Base-by-base conservation (phyloP, 2,888 invertebrate species). In the Spisula solida region DNA sequence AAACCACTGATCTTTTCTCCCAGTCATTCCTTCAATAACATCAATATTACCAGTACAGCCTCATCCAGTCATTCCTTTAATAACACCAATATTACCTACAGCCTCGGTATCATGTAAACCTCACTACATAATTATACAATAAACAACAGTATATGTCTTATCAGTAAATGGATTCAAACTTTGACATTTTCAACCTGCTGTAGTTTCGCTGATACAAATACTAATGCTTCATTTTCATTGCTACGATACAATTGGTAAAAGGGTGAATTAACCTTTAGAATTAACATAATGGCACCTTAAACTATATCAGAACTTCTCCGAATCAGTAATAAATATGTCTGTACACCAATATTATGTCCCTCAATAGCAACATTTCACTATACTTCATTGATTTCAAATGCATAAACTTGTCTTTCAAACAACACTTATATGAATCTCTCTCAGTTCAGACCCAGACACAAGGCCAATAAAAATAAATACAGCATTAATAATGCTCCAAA, bases 341-440 rank as follows among this genome's bases (percentile, higher is more conserved):
- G 75, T 75, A 75, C 31, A 31, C 75, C 34, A 75, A 75, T 75
- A 75, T 34, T 75, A 75, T 75, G 75, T 75, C 75, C 31, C 75
- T 75, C 75, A 31, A 16, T 34, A 34, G 75, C 5, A 31, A 75
- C 12, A 14, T 75, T 34, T 75, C 75, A 12, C 34, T 25, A 14
- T 75, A 75, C 14, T 75, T 75, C 75, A 75, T 75, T 75, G 75
- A 75, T 75, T 75, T 75, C 75, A 75, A 75, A 31, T 31, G 31
- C 75, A 75, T 75, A 34, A 75, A 75, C 75, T 75, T 75, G 75
- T 75, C 75, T 75, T 75, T 75, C 75, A 75, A 75, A 75, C 75
- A 75, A 75, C 75, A 75, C 16, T 31, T 14, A 60, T 25, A 66
- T 66, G 60, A 75, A 75, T 75, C 31, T 31, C 31, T 34, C 75